These are phyloP conservation scores for Ichneumon xanthorius DNA, from an alignment of 2,888 invertebrate species.

Conservation along the genomic window DNA sequence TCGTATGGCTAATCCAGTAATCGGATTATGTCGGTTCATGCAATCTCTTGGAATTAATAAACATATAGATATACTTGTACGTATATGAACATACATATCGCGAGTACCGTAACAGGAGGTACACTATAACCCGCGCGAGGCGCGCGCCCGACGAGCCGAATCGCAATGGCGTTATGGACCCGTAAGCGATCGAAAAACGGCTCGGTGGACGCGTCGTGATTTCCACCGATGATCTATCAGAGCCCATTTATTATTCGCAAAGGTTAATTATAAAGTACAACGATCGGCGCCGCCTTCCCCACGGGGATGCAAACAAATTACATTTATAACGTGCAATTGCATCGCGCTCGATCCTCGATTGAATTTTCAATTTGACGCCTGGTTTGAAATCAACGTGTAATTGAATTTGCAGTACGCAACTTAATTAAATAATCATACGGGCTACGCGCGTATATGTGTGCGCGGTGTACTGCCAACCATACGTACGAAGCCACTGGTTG, in stretches of 20 bases:
- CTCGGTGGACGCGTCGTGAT: background rate
- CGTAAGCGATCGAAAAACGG: conserved; percentile 7
- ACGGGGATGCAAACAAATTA: conserved; percentile 49
- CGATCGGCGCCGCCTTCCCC: conserved; percentile 6
- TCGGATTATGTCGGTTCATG: conserved; percentile 53
- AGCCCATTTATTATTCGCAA: conserved; percentile 38
- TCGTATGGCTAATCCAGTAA: conserved; percentile 57
- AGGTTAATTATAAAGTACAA: conserved; percentile 58
- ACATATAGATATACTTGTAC: conserved; percentile 38
- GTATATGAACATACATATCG: too few species aligned
- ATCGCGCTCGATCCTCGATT: conserved; percentile 53
- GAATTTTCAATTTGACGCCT: conserved; percentile 61
- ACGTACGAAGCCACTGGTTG: background rate
- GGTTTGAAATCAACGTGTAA: conserved; percentile 61
- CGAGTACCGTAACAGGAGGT: background rate
- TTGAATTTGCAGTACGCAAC: conserved; percentile 48
- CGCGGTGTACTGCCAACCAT: background rate
- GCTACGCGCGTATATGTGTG: conserved; percentile 11
- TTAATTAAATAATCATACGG: conserved; percentile 57
- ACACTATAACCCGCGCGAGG: conserved; percentile 17
- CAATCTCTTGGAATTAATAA: conserved; percentile 60
- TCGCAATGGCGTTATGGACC: background rate
- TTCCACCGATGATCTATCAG: background rate
- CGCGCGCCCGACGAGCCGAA: background rate
- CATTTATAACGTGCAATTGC: conserved; percentile 52